Evolutionary conservation across 2,888 invertebrate species (phyloP).

Genomic region (Loripinus fragilis): DNA sequence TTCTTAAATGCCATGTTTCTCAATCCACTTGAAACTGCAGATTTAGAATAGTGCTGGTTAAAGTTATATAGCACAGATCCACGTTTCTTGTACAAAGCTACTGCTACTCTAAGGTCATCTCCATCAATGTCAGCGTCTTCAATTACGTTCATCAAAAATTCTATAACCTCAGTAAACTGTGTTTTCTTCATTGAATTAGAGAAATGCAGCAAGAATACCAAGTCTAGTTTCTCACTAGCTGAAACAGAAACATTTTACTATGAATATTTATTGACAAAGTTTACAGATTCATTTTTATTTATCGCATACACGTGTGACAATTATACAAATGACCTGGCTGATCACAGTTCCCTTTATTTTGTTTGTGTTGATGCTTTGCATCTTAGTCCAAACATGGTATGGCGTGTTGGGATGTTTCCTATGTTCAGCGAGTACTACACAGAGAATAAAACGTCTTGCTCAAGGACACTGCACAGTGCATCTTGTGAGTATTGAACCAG

Average conservation of each 20-base stretch:
- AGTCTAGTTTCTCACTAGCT: constrained; percentile 67
- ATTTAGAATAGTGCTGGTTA: constrained; percentile 63
- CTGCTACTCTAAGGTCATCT: constrained; percentile 67
- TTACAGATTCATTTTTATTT: too few species aligned
- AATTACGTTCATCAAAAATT: constrained; percentile 60
- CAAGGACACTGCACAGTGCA: too few species aligned
- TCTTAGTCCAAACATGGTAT: too few species aligned
- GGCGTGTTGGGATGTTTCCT: too few species aligned
- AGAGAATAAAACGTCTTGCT: too few species aligned
- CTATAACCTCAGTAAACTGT: constrained; percentile 53
- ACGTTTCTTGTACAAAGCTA: constrained; percentile 59
- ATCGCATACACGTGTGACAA: too few species aligned
- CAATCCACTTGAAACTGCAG: constrained; percentile 60
- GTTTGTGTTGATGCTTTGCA: too few species aligned
- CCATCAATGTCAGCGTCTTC: constrained; percentile 65
- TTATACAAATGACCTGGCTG: too few species aligned
- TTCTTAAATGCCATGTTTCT: constrained; percentile 58
- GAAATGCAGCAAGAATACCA: constrained; percentile 71
- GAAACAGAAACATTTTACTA: constrained; percentile 10
- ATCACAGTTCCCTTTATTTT: too few species aligned
- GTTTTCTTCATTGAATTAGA: constrained; percentile 55
- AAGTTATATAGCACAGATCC: constrained; percentile 67
- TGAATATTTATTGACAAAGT: too few species aligned
- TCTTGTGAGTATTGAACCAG: too few species aligned
- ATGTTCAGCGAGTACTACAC: too few species aligned